Evolutionary conservation across 2,113 vertebrate species (phyloP).

Genomic region (Himantopus leucocephalus): DNA sequence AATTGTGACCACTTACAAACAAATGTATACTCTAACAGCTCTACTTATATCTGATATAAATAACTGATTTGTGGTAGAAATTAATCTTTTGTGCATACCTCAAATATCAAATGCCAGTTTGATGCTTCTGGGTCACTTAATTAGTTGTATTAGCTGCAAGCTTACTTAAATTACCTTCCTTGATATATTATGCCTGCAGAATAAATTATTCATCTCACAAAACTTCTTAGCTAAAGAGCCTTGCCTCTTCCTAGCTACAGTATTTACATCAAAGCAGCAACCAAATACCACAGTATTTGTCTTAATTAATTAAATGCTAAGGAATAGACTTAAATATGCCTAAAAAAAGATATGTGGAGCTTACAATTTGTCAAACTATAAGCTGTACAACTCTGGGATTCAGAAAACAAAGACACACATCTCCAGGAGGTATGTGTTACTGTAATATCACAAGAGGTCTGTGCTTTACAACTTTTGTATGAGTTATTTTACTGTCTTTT

Average conservation of each 20-base stretch:
- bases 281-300: background rate
- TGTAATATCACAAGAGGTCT: background rate
- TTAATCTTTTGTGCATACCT: conserved; percentile 19
- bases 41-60: background rate
- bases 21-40: background rate
- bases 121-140: conserved; percentile 46
- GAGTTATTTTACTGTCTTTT: background rate
- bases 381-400: conserved; percentile 77
- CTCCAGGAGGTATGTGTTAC: conserved; percentile 68
- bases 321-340: conserved; percentile 74
- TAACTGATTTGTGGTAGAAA: background rate
- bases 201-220: conserved; percentile 87
- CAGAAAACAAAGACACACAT: conserved; percentile 70
- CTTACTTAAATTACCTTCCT: conserved; percentile 78
- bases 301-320: conserved; percentile 47
- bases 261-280: conserved; percentile 21
- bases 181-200: conserved; percentile 75
- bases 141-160: conserved; percentile 51
- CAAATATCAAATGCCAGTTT: conserved; percentile 28
- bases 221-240: conserved; percentile 66
- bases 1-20: background rate
- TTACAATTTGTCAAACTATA: conserved; percentile 87
- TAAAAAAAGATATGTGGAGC: conserved; percentile 82
- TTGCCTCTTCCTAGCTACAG: conserved; percentile 31
- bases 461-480: background rate